Conservation (phyloP, 2,888 invertebrate species). For the Caradrina kadenii region DNA sequence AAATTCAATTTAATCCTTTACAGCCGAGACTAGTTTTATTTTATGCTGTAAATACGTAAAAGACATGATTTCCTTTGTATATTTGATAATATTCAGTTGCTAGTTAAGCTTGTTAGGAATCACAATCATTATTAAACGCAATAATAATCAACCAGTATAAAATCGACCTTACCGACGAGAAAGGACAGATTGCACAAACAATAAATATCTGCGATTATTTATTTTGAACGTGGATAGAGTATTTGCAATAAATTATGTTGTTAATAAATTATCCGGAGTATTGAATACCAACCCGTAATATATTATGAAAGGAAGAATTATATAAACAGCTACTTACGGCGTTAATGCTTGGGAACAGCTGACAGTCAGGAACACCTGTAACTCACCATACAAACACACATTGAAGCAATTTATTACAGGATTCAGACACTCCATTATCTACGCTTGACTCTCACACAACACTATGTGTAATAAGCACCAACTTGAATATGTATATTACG, state of each 20-base stretch:
- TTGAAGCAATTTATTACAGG: constrained; percentile 28
- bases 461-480: neutral
- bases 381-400: constrained; percentile 2
- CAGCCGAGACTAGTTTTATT: neutral
- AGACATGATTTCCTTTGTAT: neutral
- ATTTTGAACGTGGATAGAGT: too few relatives aligned
- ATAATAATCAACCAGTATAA: too few relatives aligned
- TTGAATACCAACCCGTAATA: neutral
- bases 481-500: neutral
- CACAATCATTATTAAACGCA: too few relatives aligned
- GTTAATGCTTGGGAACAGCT: constrained; percentile 8
- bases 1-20: too few relatives aligned
- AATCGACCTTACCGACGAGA: too few relatives aligned
- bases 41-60: neutral
- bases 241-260: neutral
- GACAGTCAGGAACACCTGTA: constrained; percentile 17
- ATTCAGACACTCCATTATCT: constrained; percentile 23
- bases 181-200: too few relatives aligned
- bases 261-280: neutral
- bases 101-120: too few relatives aligned
- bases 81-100: too few relatives aligned
- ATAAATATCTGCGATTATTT: too few relatives aligned
- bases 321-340: constrained; percentile 2
- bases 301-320: neutral
- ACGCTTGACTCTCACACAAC: neutral